Percentiles rank a stretch among this genome's conserved stretches.
These are phyloP conservation scores for Gopherus evgoodei DNA, from an alignment of 2,113 vertebrate genomes.

Conservation along the genomic window DNA sequence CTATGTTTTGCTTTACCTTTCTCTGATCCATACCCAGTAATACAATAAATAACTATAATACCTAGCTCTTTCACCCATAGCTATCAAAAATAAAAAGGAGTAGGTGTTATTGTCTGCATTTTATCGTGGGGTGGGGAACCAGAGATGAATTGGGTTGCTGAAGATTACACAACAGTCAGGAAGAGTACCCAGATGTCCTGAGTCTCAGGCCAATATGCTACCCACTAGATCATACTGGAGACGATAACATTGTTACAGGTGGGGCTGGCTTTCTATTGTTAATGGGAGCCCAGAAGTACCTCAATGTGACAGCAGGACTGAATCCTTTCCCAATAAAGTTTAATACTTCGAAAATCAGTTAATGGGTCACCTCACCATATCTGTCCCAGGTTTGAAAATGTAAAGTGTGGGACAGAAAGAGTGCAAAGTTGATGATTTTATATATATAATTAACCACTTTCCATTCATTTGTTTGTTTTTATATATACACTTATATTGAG, in stretches of 20 bases:
- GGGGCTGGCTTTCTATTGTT: neutral
- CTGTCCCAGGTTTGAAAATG: neutral
- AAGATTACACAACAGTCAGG: neutral
- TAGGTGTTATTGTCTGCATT: neutral
- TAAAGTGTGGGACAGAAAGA: neutral
- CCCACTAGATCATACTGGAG: neutral
- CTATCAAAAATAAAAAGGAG: neutral
- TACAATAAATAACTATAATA: neutral
- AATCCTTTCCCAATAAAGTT: neutral
- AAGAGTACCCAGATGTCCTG: neutral
- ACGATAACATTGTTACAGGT: neutral
- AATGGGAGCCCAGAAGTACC: neutral
- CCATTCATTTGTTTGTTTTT: too few species aligned
- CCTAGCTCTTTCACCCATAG: neutral
- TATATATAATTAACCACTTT: neutral
- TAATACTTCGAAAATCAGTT: neutral
- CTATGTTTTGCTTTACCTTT: neutral
- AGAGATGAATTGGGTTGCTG: neutral
- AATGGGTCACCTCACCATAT: too few species aligned
- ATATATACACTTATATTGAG: neutral
- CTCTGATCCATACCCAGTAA: neutral
- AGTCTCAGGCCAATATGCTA: neutral
- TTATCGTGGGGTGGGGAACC: neutral
- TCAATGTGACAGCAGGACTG: too few species aligned
- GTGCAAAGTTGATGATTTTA: neutral